Conservation (phyloP, 2,113 vertebrate species). For the Chloebia gouldiae region DNA sequence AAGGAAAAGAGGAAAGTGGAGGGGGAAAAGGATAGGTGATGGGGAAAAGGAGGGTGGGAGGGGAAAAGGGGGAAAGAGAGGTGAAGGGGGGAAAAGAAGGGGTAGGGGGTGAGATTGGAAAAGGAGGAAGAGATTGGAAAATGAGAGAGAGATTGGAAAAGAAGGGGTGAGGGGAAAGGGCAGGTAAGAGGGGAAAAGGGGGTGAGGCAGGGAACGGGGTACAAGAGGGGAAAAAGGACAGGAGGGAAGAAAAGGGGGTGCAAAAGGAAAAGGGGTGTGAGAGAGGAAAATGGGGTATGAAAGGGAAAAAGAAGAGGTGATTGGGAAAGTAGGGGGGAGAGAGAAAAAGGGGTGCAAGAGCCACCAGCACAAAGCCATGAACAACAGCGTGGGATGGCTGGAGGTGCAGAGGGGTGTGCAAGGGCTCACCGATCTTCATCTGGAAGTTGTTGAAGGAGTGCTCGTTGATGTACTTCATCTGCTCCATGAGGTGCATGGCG, state of each 20-base stretch:
- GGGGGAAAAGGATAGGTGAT: too few species aligned
- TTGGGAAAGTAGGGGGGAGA: neutral
- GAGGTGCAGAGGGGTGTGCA: neutral
- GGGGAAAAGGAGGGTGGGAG: too few species aligned
- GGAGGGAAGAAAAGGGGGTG: neutral
- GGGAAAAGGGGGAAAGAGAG: too few species aligned
- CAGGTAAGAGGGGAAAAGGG: too few species aligned
- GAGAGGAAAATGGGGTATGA: neutral
- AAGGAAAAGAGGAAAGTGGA: neutral
- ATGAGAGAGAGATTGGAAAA: neutral
- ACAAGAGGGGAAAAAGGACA: too few species aligned
- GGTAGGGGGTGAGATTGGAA: too few species aligned
- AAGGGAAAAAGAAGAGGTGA: neutral
- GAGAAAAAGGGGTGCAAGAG: neutral
- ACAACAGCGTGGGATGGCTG: neutral
- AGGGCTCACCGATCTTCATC: slow-evolving; percentile 13
- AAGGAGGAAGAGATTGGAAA: neutral
- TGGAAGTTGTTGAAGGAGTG: slow-evolving; percentile 53
- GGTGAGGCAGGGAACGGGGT: too few species aligned
- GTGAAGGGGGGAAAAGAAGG: too few species aligned
- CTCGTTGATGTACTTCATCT: slow-evolving; percentile 44
- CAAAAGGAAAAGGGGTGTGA: neutral
- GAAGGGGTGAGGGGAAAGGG: too few species aligned
- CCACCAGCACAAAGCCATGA: fast-evolving
- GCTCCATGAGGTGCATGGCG: slow-evolving; percentile 38